These are phyloP conservation scores for Lepilemur ruficaudatus DNA, from an alignment of 2,797 vertebrate species.

Conservation along the genomic window DNA sequence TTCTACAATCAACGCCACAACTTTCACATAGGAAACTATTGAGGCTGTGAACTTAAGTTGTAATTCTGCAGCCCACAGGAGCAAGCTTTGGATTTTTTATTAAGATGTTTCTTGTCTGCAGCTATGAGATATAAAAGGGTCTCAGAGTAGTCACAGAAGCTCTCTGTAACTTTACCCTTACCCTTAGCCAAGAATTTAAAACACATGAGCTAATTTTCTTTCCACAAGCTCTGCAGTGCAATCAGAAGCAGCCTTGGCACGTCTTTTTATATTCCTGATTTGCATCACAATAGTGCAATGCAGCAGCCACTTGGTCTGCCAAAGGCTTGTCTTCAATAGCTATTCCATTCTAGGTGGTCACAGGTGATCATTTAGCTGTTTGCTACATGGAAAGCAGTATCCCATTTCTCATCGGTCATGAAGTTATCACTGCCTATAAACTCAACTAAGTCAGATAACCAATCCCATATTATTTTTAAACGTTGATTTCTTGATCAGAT, in stretches of 20 bases:
- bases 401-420: neutral
- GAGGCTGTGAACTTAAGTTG: neutral
- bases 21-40: neutral
- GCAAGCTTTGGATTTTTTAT: neutral
- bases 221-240: neutral
- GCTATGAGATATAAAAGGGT: neutral
- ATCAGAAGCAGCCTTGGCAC: neutral
- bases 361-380: neutral
- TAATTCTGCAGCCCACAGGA: neutral
- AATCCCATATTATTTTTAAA: neutral
- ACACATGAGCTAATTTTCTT: neutral
- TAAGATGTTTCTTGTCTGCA: neutral
- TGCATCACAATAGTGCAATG: neutral
- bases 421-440: neutral
- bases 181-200: neutral
- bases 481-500: neutral
- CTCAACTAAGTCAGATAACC: neutral
- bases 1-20: neutral
- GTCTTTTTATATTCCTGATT: neutral
- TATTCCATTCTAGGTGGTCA: neutral
- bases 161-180: neutral
- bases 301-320: neutral
- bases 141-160: neutral
- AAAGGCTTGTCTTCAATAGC: neutral
- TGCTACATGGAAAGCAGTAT: slow-evolving; percentile 18